Evolutionary conservation across 2,888 invertebrate genomes (phyloP).

Genomic region (Aphidius colemani): DNA sequence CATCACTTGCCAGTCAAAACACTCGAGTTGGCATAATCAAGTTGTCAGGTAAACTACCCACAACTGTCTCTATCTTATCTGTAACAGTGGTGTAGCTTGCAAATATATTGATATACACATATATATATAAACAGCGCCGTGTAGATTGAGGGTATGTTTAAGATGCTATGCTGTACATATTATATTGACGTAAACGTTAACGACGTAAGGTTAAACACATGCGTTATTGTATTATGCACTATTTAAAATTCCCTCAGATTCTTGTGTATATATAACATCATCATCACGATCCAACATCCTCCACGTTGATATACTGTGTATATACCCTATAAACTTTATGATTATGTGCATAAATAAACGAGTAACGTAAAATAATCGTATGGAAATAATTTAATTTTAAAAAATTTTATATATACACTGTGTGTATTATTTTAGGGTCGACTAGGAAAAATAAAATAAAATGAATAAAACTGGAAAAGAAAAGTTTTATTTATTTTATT

Average conservation of each 20-base stretch:
- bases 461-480: slow-evolving; percentile 29
- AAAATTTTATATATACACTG: too few relatives aligned
- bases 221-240: slow-evolving; percentile 45
- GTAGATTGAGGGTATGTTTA: slow-evolving; percentile 22
- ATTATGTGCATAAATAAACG: too few relatives aligned
- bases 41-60: slow-evolving; percentile 55
- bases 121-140: slow-evolving; percentile 11
- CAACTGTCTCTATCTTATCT: slow-evolving; percentile 37
- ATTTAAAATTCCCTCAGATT: slow-evolving; percentile 42
- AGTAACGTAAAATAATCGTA: slow-evolving; percentile 13
- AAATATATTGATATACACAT: slow-evolving; percentile 16
- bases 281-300: neutral
- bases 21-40: slow-evolving; percentile 50
- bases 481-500: too few relatives aligned
- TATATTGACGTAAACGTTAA: slow-evolving; percentile 21
- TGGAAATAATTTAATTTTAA: neutral
- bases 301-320: neutral
- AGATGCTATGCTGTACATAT: slow-evolving; percentile 4
- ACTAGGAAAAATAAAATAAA: slow-evolving; percentile 19
- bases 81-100: slow-evolving; percentile 11
- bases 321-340: too few relatives aligned
- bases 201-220: slow-evolving; percentile 29
- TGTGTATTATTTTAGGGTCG: neutral
- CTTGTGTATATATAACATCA: neutral
- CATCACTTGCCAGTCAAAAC: slow-evolving; percentile 51